Evolutionary conservation across 2,113 vertebrate genomes (phyloP).

Genomic region (Pomatorhinus ruficollis): DNA sequence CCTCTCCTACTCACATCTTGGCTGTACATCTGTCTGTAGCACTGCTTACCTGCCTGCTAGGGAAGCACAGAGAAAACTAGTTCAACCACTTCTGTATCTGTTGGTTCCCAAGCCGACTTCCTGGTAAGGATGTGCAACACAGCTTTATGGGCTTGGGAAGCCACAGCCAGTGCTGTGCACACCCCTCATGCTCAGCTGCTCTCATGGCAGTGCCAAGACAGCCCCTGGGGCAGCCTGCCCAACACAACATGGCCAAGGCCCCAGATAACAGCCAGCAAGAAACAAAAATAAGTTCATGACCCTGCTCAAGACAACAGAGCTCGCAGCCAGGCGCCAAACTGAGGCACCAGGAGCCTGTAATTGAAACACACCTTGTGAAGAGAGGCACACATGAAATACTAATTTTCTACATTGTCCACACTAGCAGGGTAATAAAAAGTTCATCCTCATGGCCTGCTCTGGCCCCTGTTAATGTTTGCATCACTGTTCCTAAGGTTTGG

Average conservation of each 20-base stretch:
- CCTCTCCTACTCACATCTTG: neutral
- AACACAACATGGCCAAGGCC: neutral
- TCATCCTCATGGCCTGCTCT: conserved; percentile 55
- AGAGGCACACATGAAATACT: conserved; percentile 66
- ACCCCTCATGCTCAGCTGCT: neutral
- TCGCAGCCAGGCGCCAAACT: neutral
- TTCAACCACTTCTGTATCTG: neutral
- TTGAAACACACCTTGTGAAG: conserved; percentile 47
- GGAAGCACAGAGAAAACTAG: neutral
- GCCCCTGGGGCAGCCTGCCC: neutral
- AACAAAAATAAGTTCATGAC: conserved; percentile 62
- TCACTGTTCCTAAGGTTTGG: conserved; percentile 55
- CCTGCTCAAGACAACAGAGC: conserved; percentile 36
- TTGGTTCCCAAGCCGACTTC: neutral
- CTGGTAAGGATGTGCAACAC: neutral
- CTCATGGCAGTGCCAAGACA: neutral
- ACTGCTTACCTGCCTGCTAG: neutral
- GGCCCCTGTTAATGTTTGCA: conserved; percentile 66
- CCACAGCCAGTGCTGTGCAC: neutral
- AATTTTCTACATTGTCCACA: conserved; percentile 61
- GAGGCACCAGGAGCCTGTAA: conserved; percentile 47
- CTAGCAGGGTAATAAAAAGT: conserved; percentile 77
- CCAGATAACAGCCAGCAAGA: conserved; percentile 10
- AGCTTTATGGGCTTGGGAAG: neutral
- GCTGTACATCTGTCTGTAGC: neutral